Conservation (phyloP, 2,888 invertebrate species). For the Ptilodon capucinus region DNA sequence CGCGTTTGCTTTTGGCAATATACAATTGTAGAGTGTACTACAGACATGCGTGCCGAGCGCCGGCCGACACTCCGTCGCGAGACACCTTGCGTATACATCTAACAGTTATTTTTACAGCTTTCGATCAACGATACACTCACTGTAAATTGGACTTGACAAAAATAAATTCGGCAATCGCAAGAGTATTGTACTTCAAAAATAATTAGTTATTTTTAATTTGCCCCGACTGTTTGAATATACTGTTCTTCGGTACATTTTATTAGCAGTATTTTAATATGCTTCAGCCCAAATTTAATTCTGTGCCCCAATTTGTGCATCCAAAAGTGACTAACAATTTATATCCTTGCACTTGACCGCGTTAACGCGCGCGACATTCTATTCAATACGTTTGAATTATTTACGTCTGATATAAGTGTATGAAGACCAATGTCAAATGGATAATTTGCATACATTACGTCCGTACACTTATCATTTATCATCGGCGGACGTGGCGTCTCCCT, state of each 20-base stretch:
- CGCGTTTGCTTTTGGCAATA: conserved; percentile 37
- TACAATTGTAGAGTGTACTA: conserved; percentile 5
- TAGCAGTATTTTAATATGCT: neutral
- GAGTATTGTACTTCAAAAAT: no score
- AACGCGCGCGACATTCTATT: conserved; percentile 16
- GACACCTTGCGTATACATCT: neutral
- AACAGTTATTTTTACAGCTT: neutral
- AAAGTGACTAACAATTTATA: conserved; percentile 8
- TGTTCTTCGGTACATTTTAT: neutral
- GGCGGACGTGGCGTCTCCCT: conserved; percentile 15
- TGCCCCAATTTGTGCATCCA: neutral
- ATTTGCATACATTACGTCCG: conserved; percentile 25
- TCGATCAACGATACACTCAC: neutral
- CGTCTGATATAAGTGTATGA: conserved; percentile 18
- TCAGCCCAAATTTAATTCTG: neutral
- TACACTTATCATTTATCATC: conserved; percentile 12
- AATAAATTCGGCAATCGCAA: no score
- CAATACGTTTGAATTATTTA: conserved; percentile 22
- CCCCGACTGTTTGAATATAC: neutral
- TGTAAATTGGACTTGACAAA: neutral
- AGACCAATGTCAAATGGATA: conserved; percentile 39
- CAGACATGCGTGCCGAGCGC: conserved; percentile 6
- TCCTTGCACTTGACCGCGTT: conserved; percentile 37
- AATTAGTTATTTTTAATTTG: neutral
- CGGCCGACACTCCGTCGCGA: neutral